Percentiles rank a stretch among this genome's conserved stretches.
Evolutionary conservation across 2,888 invertebrate genomes (phyloP).

Genomic region (Phalera bucephala): DNA sequence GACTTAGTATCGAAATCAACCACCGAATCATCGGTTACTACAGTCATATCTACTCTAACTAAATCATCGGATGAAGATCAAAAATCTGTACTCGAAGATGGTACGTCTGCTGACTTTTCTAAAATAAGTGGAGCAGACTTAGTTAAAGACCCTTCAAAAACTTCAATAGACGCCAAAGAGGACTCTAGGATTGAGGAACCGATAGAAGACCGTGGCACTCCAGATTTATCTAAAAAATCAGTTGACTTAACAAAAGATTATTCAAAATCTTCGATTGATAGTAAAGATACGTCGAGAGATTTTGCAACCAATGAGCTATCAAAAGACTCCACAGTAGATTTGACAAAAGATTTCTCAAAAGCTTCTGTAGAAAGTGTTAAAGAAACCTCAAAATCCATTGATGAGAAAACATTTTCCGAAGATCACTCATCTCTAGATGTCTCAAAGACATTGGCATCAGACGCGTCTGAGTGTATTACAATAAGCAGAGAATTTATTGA

Average conservation of each 20-base stretch:
- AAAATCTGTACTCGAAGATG: constrained; percentile 72
- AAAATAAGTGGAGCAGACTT: constrained; percentile 75
- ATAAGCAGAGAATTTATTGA: constrained; percentile 68
- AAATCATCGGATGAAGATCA: constrained; percentile 77
- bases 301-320: constrained; percentile 77
- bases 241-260: constrained; percentile 75
- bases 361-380: constrained; percentile 75
- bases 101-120: constrained; percentile 73
- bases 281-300: constrained; percentile 77
- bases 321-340: constrained; percentile 76
- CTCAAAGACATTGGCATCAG: constrained; percentile 78
- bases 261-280: constrained; percentile 77
- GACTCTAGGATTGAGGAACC: constrained; percentile 64
- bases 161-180: constrained; percentile 68
- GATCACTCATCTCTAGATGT: constrained; percentile 76
- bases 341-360: constrained; percentile 73
- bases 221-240: constrained; percentile 76
- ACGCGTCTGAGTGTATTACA: constrained; percentile 68
- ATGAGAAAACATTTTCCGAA: constrained; percentile 77
- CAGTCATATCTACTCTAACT: constrained; percentile 70
- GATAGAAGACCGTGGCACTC: constrained; percentile 66
- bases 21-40: constrained; percentile 76
- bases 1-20: constrained; percentile 74
- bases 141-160: constrained; percentile 71
- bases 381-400: constrained; percentile 72